Conservation (phyloP, 1,140 invertebrate species). For the Drosophila nigrodunni region DNA sequence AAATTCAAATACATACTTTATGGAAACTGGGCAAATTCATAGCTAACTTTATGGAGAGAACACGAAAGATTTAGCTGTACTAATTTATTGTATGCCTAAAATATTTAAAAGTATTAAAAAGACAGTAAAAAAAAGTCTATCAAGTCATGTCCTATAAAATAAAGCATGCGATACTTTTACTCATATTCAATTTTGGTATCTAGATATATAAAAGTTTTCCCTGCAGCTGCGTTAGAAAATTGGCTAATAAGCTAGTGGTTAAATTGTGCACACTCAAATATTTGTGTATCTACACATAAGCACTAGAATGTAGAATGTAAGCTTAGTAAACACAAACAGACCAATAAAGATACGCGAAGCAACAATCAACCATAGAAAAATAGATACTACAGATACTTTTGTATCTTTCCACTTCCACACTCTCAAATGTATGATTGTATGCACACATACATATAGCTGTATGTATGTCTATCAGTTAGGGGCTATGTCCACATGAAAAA, state of each 20-base stretch:
- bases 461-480: slow-evolving; percentile 20
- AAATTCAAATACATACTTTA: neutral
- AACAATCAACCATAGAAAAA: neutral
- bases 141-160: too few relatives aligned
- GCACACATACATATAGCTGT: too few relatives aligned
- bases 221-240: neutral
- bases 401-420: neutral
- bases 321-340: slow-evolving; percentile 7
- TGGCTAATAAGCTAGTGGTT: slow-evolving; percentile 6
- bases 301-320: slow-evolving; percentile 17
- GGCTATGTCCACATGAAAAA: slow-evolving; percentile 45
- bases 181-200: too few relatives aligned
- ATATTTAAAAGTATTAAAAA: too few relatives aligned
- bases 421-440: neutral
- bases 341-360: slow-evolving; percentile 22
- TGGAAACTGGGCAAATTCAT: neutral
- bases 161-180: too few relatives aligned
- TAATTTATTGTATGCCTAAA: too few relatives aligned
- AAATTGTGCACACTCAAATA: slow-evolving; percentile 11
- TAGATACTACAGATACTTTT: slow-evolving; percentile 9
- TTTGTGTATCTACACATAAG: neutral
- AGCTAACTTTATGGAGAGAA: neutral
- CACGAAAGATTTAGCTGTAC: neutral
- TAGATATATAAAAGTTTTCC: neutral
- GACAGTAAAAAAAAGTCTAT: too few relatives aligned